Conservation (phyloP, 2,113 vertebrate genomes). For the Xerus inauris region DNA sequence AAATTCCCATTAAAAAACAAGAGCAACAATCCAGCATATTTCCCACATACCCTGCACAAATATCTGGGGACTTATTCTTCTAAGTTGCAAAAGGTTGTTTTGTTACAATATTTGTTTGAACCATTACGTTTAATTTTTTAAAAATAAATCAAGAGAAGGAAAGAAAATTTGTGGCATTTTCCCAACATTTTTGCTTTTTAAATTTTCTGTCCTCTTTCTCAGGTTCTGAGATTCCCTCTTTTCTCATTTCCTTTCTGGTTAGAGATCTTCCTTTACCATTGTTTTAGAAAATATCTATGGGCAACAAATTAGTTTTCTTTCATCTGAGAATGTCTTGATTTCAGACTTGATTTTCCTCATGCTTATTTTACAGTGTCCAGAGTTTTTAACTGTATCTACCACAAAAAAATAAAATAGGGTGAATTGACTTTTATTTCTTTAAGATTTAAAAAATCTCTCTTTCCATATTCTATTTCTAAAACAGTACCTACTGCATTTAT, state of each 20-base stretch:
- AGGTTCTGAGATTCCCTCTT: neutral
- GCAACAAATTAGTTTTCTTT: neutral
- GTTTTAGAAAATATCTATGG: neutral
- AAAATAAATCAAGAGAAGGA: neutral
- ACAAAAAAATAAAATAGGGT: neutral
- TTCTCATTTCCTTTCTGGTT: neutral
- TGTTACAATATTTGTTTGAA: neutral
- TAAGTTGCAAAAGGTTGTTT: neutral
- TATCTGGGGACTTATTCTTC: neutral
- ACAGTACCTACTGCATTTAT: neutral
- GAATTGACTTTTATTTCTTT: neutral
- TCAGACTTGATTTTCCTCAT: neutral
- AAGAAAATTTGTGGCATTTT: neutral
- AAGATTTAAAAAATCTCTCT: neutral
- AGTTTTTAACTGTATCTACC: neutral
- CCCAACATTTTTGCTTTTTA: neutral
- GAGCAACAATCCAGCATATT: neutral
- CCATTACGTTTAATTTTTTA: neutral
- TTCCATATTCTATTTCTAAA: constrained; percentile 43
- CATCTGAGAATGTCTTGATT: neutral
- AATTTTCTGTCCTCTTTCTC: neutral
- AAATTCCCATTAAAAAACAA: neutral
- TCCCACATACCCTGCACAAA: neutral
- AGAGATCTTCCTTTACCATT: neutral
- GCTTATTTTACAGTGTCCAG: neutral